Evolutionary conservation across 2,797 vertebrate genomes (phyloP).

Genomic region (Florisuga fusca): DNA sequence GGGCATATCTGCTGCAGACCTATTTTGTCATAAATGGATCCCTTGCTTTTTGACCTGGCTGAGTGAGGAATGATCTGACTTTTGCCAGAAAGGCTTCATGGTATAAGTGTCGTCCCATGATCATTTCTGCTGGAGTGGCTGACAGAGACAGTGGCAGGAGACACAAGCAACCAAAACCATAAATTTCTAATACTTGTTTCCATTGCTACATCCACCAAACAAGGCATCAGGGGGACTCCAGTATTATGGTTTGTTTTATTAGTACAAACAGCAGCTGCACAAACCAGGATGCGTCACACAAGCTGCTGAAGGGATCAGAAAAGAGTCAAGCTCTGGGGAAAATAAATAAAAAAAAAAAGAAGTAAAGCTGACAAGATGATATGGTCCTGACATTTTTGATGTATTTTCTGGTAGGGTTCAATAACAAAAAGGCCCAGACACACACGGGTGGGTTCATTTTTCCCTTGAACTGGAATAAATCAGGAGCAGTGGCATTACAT

Average conservation of each 20-base stretch:
- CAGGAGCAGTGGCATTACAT: not conserved
- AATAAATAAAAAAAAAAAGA: not conserved
- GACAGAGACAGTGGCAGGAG: accelerated
- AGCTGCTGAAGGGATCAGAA: not conserved
- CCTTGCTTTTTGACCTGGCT: not conserved
- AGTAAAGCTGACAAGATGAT: slow-evolving; percentile 18
- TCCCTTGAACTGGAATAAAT: slow-evolving; percentile 27
- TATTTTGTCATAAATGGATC: not conserved
- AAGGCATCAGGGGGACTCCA: not conserved
- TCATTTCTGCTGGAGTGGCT: not conserved
- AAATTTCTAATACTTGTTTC: not conserved
- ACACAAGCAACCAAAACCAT: accelerated
- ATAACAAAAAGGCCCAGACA: not conserved
- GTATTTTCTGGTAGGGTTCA: slow-evolving; percentile 31
- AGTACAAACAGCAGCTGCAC: not conserved
- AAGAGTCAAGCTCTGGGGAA: not conserved
- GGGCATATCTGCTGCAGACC: not conserved
- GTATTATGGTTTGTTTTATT: not conserved
- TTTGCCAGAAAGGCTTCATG: not conserved
- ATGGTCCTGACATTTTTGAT: not conserved
- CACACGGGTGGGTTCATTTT: not conserved
- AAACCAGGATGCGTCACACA: accelerated
- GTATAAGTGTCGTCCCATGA: not conserved
- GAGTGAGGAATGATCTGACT: not conserved
- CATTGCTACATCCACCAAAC: accelerated